Evolutionary conservation across 2,797 vertebrate genomes (phyloP).

Genomic region (Crypturellus tataupa): DNA sequence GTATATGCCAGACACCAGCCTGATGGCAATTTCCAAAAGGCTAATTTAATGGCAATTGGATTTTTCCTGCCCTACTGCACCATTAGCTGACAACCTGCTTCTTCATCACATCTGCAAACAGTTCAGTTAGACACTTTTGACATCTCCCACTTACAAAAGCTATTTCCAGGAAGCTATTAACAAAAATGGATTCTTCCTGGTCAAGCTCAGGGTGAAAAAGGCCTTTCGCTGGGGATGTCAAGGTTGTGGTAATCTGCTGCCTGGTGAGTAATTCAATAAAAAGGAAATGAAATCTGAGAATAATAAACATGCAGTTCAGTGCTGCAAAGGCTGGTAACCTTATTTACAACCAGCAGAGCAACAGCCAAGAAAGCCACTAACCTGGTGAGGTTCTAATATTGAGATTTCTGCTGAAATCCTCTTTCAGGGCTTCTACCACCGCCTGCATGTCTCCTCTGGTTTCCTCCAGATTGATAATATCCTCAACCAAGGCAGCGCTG

Average conservation of each 20-base stretch:
- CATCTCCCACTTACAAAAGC: slow-evolving; percentile 83
- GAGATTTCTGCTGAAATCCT: slow-evolving; percentile 93
- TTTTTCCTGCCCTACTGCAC: slow-evolving; percentile 82
- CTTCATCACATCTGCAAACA: slow-evolving; percentile 89
- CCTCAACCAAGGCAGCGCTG: slow-evolving; percentile 89
- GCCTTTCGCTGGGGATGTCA: slow-evolving; percentile 41
- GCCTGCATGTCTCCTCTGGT: slow-evolving; percentile 88
- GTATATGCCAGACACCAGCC: slow-evolving; percentile 59
- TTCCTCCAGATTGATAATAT: slow-evolving; percentile 91
- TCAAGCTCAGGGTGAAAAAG: slow-evolving; percentile 78
- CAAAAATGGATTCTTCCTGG: slow-evolving; percentile 85
- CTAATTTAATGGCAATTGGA: slow-evolving; percentile 84
- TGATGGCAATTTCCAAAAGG: slow-evolving; percentile 82
- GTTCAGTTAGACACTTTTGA: slow-evolving; percentile 82
- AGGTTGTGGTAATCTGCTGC: slow-evolving; percentile 29
- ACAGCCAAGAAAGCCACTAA: slow-evolving; percentile 67
- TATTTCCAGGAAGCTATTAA: slow-evolving; percentile 88
- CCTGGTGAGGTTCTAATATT: slow-evolving; percentile 92
- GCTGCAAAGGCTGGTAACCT: not conserved
- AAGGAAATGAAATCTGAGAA: not conserved
- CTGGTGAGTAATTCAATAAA: not conserved
- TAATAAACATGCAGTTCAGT: not conserved
- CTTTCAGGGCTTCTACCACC: slow-evolving; percentile 86
- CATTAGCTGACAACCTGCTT: slow-evolving; percentile 85
- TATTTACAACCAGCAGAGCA: not conserved